A percentile compares a stretch with the other conserved stretches of the same genome.
Conservation (phyloP, 2,113 vertebrate species). For the Narcine bancroftii region DNA sequence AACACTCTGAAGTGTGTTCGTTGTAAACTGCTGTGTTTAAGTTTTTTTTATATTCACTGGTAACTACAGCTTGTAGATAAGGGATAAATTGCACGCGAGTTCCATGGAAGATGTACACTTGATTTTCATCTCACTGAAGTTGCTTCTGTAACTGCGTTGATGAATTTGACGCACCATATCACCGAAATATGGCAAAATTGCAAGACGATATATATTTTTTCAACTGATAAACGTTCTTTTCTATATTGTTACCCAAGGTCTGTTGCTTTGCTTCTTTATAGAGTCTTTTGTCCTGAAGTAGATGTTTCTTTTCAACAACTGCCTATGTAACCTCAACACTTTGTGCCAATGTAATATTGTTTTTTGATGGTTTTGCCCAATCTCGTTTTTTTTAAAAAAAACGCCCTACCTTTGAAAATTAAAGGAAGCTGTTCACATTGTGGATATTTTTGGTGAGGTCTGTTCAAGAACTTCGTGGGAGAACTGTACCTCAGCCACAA, state of each 20-base stretch:
- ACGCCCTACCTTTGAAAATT: background rate
- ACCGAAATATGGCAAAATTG: background rate
- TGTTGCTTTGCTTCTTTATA: background rate
- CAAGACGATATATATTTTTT: conserved; percentile 29
- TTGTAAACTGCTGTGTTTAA: conserved; percentile 24
- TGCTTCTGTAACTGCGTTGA: background rate
- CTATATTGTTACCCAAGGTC: background rate
- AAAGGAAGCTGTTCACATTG: background rate
- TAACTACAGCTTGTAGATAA: background rate
- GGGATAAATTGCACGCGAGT: background rate
- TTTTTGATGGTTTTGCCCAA: background rate
- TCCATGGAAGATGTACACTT: background rate
- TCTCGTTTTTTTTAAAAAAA: background rate
- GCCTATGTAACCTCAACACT: conserved; percentile 26
- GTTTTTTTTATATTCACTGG: background rate
- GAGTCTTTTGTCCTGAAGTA: background rate
- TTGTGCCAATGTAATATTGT: conserved; percentile 34
- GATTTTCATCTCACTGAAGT: background rate
- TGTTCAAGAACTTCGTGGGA: background rate
- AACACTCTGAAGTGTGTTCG: conserved; percentile 16
- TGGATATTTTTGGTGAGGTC: conserved; percentile 14
- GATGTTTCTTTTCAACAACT: background rate
- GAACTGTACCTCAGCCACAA: too few species aligned
- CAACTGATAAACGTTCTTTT: conserved; percentile 31
- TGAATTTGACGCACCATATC: background rate